phyloP scores from a whole-genome alignment of 2,888 invertebrate species.

The Azorinus chamasolen region DNA sequence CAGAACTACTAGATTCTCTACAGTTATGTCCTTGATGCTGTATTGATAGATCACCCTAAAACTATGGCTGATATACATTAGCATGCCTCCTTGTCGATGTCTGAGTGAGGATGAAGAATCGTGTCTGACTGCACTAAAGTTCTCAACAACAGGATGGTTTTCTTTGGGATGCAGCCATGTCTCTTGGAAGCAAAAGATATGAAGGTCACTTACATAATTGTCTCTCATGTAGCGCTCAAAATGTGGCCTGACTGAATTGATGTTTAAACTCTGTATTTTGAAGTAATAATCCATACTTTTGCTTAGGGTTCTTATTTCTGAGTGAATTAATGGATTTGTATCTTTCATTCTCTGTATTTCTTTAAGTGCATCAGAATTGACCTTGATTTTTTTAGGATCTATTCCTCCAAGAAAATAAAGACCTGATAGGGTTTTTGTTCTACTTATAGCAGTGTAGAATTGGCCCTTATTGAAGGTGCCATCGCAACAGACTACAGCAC shows the following conservation, averaged over 20 bases:
- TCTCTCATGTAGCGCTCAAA: neutral
- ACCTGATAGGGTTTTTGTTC: constrained; percentile 30
- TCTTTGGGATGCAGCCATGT: constrained; percentile 11
- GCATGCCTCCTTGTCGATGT: constrained; percentile 8
- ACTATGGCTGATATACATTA: constrained; percentile 7
- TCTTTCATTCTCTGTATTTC: constrained; percentile 10
- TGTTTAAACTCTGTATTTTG: constrained; percentile 7
- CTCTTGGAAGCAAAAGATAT: constrained; percentile 7
- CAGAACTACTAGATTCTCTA: constrained; percentile 6
- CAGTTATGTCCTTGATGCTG: neutral
- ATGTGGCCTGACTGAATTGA: constrained; percentile 9
- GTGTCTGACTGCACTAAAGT: constrained; percentile 3
- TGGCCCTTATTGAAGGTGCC: constrained; percentile 23
- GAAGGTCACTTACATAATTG: constrained; percentile 12
- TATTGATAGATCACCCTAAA: constrained; percentile 4
- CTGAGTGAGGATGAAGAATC: constrained; percentile 11
- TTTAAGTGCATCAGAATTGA: neutral
- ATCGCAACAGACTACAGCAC: constrained; percentile 21
- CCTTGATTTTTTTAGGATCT: constrained; percentile 2
- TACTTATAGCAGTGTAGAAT: constrained; percentile 41
- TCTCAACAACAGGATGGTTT: constrained; percentile 9
- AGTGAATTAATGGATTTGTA: constrained; percentile 2
- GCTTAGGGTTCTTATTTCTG: constrained; percentile 7
- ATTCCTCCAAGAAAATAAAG: constrained; percentile 13
- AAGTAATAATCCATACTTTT: neutral